Conservation (phyloP, 2,113 vertebrate genomes). For the Rhagologus leucostigma region DNA sequence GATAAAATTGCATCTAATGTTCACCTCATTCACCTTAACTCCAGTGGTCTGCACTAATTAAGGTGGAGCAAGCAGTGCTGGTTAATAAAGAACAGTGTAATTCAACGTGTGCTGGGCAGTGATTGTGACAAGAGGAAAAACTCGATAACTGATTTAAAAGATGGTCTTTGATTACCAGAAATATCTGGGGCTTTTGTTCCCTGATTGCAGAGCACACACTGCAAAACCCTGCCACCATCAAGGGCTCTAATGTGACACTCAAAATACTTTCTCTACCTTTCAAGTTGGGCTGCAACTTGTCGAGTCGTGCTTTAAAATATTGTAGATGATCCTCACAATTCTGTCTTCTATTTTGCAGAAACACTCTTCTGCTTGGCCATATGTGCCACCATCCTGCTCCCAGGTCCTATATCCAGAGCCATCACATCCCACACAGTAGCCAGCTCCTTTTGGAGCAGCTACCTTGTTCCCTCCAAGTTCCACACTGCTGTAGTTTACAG, state of each 20-base stretch:
- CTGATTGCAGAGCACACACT: neutral
- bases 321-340: neutral
- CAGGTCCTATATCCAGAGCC: neutral
- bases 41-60: slow-evolving; percentile 55
- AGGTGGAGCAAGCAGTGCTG: slow-evolving; percentile 32
- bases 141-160: slow-evolving; percentile 36
- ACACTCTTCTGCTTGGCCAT: neutral
- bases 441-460: neutral
- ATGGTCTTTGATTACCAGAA: slow-evolving; percentile 51
- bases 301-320: neutral
- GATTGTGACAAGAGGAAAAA: slow-evolving; percentile 24
- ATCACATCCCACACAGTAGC: neutral
- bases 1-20: slow-evolving; percentile 49
- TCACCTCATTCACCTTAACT: slow-evolving; percentile 53
- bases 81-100: slow-evolving; percentile 1
- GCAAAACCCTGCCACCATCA: slow-evolving; percentile 7
- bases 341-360: neutral
- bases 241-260: neutral
- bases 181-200: slow-evolving; percentile 26
- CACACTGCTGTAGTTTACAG: neutral
- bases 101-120: slow-evolving; percentile 32
- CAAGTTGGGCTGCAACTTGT: neutral
- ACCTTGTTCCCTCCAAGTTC: neutral
- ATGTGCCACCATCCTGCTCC: neutral
- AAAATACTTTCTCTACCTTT: neutral